phyloP scores from a whole-genome alignment of 1,140 invertebrate genomes.

The Calycopis cecrops region DNA sequence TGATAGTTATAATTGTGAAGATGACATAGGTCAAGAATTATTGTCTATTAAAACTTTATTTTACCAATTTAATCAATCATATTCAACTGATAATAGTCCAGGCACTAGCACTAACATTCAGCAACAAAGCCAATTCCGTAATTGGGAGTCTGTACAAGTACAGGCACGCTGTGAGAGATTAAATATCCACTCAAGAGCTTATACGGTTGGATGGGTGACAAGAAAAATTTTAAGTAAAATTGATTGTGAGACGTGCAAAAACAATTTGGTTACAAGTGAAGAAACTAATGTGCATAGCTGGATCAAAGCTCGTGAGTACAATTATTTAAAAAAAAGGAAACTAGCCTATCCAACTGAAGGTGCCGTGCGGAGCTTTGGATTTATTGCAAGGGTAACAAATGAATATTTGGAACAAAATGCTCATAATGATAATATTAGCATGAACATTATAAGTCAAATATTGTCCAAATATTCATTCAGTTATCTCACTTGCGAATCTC shows the following conservation, averaged over 20 bases:
- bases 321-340: slow-evolving; percentile 8
- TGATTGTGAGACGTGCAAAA: slow-evolving; percentile 18
- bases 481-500: too few species aligned
- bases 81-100: background rate
- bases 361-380: background rate
- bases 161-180: slow-evolving; percentile 7
- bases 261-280: slow-evolving; percentile 6
- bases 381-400: too few species aligned
- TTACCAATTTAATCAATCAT: background rate
- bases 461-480: too few species aligned
- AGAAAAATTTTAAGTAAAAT: slow-evolving; percentile 25
- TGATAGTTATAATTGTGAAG: slow-evolving; percentile 11
- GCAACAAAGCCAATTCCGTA: background rate
- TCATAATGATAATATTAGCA: too few species aligned
- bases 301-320: slow-evolving; percentile 3
- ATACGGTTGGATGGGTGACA: slow-evolving; percentile 21
- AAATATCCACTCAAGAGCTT: slow-evolving; percentile 7
- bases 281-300: background rate
- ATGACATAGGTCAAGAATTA: background rate
- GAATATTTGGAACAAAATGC: too few species aligned
- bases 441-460: too few species aligned
- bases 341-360: slow-evolving; percentile 7
- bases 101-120: background rate
- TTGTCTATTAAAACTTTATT: slow-evolving; percentile 2
- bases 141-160: too few species aligned